phyloP scores from a whole-genome alignment of 1,140 invertebrate genomes.

The Meloidogyne chitwoodi region DNA sequence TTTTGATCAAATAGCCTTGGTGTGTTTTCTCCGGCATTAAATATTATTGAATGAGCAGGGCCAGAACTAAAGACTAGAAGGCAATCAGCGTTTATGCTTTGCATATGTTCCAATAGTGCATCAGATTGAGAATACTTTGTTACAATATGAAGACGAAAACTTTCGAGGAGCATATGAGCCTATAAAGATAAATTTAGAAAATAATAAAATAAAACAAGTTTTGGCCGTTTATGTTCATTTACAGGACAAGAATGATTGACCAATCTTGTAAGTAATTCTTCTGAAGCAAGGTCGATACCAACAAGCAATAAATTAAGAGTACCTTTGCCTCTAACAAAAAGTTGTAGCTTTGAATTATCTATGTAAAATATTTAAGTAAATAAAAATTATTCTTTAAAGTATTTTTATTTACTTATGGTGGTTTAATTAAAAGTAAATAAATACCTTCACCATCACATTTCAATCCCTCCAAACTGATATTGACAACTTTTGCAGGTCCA shows the following conservation, averaged over 20 bases:
- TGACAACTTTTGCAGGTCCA: slow-evolving; percentile 24
- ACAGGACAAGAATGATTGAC: slow-evolving; percentile 24
- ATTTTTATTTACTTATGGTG: no score
- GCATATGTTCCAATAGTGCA: slow-evolving; percentile 32
- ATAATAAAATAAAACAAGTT: neutral
- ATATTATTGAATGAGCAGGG: slow-evolving; percentile 43
- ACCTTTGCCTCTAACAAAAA: slow-evolving; percentile 33
- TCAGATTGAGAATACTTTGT: slow-evolving; percentile 35
- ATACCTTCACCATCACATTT: slow-evolving; percentile 37
- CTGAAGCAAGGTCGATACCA: slow-evolving; percentile 20
- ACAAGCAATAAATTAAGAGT: slow-evolving; percentile 31
- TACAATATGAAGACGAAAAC: slow-evolving; percentile 41
- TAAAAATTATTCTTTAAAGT: neutral
- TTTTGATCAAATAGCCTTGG: slow-evolving; percentile 48
- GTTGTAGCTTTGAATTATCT: slow-evolving; percentile 38
- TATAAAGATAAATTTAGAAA: neutral
- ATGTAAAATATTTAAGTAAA: slow-evolving; percentile 22
- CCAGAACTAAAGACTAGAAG: slow-evolving; percentile 45
- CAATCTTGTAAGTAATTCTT: slow-evolving; percentile 19
- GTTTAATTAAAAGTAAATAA: neutral
- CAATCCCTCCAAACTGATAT: slow-evolving; percentile 32
- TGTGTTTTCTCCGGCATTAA: slow-evolving; percentile 44
- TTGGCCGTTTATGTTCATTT: neutral
- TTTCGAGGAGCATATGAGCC: slow-evolving; percentile 13
- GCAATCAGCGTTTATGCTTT: slow-evolving; percentile 38